Base-by-base conservation (phyloP, 1,140 invertebrate species). In the Aphaenogaster ashmeadi region DNA sequence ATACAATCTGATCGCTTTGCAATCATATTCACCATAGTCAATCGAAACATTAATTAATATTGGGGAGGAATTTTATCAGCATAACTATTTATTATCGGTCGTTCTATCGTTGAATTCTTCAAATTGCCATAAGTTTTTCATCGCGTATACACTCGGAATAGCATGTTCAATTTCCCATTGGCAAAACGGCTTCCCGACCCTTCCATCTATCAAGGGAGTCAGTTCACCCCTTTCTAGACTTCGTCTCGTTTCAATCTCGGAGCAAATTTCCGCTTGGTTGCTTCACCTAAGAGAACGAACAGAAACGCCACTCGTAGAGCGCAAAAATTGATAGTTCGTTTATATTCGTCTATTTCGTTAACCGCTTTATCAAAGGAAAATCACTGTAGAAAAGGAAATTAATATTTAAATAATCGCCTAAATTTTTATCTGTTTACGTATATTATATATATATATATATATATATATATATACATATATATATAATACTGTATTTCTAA, bases 91-190 rank as follows among this genome's bases (percentile, higher is more conserved):
- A 44, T 44, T 66, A 38, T n/a, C 18, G 15, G 52, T 9, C 21
- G 18, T 66, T 36, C 15, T 33, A 1, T 38, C 44, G 7, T 38
- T 21, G 27, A 47, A 71, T 60, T 18, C 44, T 74, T 38, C 38
- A 72, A 74, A 47, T 74, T 41, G 54, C 52, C 67, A 4, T 52
- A 38, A 80, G 54, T 54, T 74, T 74, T 47, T 54, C 27, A 27
- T 36, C 67, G 38, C 33, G 1, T 21, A 15, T 44, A 58, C 21
- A 36, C 41, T 72, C 41, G 67, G 72, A 83, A 72, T 60, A 36
- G 54, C 80, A 4, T 18, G 67, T 60, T 50, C 56, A 71, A 83
- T 83, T 83, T 83, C 69, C 80, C n/a, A 74, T 60, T 74, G 80
- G 67, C 41, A 33, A 83, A 69, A 72, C 8, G 13, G 11, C 5